Evolutionary conservation across 2,113 vertebrate genomes (phyloP).

Genomic region (Callorhinus ursinus): DNA sequence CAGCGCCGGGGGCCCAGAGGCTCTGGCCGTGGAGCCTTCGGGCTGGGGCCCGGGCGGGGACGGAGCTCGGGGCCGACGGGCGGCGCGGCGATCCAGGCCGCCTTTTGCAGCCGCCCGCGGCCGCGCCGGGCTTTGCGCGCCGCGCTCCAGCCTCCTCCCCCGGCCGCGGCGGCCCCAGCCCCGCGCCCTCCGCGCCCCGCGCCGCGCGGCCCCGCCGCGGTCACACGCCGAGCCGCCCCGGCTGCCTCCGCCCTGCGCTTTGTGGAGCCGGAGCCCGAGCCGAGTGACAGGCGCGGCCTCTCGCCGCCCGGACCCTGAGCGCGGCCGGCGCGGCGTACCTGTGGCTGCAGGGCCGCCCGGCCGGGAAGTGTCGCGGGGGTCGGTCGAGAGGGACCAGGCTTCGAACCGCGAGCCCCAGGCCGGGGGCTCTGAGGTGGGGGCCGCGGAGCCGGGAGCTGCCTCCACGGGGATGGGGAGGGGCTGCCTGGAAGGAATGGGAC

Average conservation of each 20-base stretch:
- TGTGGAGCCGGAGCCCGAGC: slow-evolving; percentile 89
- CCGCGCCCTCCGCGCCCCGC: slow-evolving; percentile 80
- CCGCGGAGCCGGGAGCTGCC: background rate
- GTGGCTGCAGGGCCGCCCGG: slow-evolving; percentile 65
- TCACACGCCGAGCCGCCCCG: slow-evolving; percentile 91
- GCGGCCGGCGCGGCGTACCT: slow-evolving; percentile 83
- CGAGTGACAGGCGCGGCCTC: slow-evolving; percentile 88
- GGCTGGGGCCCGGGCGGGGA: background rate
- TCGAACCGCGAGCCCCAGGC: background rate
- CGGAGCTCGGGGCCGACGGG: background rate
- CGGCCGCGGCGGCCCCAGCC: slow-evolving; percentile 48
- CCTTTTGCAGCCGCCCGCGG: slow-evolving; percentile 90
- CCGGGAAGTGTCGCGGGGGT: background rate
- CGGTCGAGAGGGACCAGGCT: background rate
- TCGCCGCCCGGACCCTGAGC: slow-evolving; percentile 77
- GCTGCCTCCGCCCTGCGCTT: slow-evolving; percentile 88
- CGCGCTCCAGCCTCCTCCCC: slow-evolving; percentile 68
- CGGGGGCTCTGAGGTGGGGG: slow-evolving; percentile 36
- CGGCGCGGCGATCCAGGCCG: slow-evolving; percentile 87
- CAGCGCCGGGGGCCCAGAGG: background rate
- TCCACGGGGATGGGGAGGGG: background rate
- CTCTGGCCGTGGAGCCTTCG: background rate
- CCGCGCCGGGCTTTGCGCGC: slow-evolving; percentile 64
- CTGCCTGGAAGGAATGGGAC: slow-evolving; percentile 12
- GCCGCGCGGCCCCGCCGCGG: slow-evolving; percentile 83